A percentile compares a stretch with the other conserved stretches of the same genome.
These are phyloP conservation scores for Daphoenositta chrysoptera DNA, from an alignment of 2,113 vertebrate genomes.

Conservation along the genomic window DNA sequence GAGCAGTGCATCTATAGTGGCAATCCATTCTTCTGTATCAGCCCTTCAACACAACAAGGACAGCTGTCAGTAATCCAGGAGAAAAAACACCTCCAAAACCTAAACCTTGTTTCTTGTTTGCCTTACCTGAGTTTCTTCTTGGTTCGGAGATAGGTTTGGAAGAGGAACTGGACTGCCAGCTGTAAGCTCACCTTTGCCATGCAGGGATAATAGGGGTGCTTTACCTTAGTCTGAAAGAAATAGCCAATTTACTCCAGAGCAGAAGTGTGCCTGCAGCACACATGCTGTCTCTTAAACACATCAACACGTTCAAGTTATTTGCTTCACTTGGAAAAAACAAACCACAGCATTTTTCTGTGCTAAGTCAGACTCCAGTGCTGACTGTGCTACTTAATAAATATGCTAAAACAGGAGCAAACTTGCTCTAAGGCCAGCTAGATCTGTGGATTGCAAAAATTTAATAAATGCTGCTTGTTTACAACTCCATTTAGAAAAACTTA, in stretches of 20 bases:
- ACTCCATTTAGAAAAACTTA: background rate
- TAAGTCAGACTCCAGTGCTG: background rate
- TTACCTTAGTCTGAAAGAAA: slow-evolving; percentile 89
- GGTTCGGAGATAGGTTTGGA: slow-evolving; percentile 96
- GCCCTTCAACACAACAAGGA: slow-evolving; percentile 73
- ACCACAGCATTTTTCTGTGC: background rate
- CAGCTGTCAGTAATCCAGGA: background rate
- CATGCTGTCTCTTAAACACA: background rate
- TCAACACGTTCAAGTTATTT: background rate
- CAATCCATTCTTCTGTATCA: slow-evolving; percentile 98
- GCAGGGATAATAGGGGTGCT: slow-evolving; percentile 91
- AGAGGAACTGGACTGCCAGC: slow-evolving; percentile 93
- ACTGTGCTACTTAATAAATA: background rate
- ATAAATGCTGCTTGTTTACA: background rate
- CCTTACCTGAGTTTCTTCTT: slow-evolving; percentile 96
- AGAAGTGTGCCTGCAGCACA: background rate
- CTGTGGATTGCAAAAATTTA: background rate
- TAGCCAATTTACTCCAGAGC: background rate
- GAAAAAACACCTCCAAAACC: background rate
- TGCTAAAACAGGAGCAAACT: background rate
- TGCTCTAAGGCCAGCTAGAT: background rate
- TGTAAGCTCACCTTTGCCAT: slow-evolving; percentile 96
- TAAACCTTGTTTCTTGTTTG: background rate
- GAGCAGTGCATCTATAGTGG: slow-evolving; percentile 92
- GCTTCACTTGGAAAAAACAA: background rate